Conservation (phyloP, 2,888 invertebrate species). For the Diloba caeruleocephala region DNA sequence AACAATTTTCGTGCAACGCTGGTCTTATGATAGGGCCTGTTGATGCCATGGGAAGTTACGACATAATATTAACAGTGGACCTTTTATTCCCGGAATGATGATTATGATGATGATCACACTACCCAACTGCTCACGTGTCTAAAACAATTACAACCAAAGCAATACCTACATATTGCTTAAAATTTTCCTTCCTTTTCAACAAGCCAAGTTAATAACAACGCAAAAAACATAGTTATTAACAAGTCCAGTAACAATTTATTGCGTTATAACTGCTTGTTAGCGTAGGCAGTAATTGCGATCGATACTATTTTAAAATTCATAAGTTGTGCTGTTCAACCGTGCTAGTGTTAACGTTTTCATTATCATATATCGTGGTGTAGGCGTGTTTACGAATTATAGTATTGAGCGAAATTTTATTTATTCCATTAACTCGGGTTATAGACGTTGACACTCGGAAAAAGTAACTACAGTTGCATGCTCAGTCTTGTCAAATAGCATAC, state of each 20-base stretch:
- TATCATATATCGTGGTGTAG: slow-evolving; percentile 24
- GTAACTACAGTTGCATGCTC: too few relatives aligned
- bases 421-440: too few relatives aligned
- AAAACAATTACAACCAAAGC: slow-evolving; percentile 13
- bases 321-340: slow-evolving; percentile 36
- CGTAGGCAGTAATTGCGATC: slow-evolving; percentile 51
- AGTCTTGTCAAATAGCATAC: too few relatives aligned
- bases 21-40: too few relatives aligned
- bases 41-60: too few relatives aligned
- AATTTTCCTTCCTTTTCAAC: slow-evolving; percentile 41
- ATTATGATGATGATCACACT: too few relatives aligned
- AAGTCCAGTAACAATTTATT: slow-evolving; percentile 45
- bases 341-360: slow-evolving; percentile 40
- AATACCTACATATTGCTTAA: slow-evolving; percentile 22
- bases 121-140: too few relatives aligned
- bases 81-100: too few relatives aligned
- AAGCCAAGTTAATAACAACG: slow-evolving; percentile 26
- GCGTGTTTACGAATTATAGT: slow-evolving; percentile 25
- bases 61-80: too few relatives aligned
- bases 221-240: slow-evolving; percentile 47
- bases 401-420: too few relatives aligned
- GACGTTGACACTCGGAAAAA: too few relatives aligned
- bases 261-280: slow-evolving; percentile 48
- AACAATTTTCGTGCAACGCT: too few relatives aligned
- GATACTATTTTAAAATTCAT: slow-evolving; percentile 54